Percentiles rank a stretch among this genome's conserved stretches.
Evolutionary conservation across 1,140 invertebrate genomes (phyloP).

Genomic region (Bombus waltoni): DNA sequence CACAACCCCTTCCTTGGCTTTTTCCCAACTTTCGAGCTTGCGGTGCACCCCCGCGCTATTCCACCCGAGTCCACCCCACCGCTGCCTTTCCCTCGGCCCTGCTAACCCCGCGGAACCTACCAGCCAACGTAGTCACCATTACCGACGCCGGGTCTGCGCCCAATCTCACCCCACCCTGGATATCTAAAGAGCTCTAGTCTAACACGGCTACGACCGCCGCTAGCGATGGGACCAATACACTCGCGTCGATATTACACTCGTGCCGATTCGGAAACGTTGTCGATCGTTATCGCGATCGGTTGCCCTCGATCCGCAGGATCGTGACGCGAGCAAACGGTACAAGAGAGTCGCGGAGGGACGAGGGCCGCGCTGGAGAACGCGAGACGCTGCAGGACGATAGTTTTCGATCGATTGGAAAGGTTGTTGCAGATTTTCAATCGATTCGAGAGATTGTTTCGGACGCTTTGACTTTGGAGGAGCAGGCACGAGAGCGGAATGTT

Average conservation of each 20-base stretch:
- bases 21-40: slow-evolving; percentile 79
- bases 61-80: slow-evolving; percentile 19
- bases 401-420: too few relatives aligned
- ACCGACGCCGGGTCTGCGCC: slow-evolving; percentile 53
- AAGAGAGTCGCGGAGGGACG: too few relatives aligned
- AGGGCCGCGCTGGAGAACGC: too few relatives aligned
- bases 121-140: slow-evolving; percentile 59
- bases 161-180: slow-evolving; percentile 30
- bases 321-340: neutral
- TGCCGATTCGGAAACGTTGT: neutral
- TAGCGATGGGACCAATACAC: slow-evolving; percentile 42
- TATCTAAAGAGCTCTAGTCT: slow-evolving; percentile 49
- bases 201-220: slow-evolving; percentile 29
- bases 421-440: too few relatives aligned
- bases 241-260: slow-evolving; percentile 31
- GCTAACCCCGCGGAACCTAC: slow-evolving; percentile 20
- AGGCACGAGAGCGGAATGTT: neutral
- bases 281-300: slow-evolving; percentile 21
- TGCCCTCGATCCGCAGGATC: neutral
- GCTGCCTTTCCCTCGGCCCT: slow-evolving; percentile 18
- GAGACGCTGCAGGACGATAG: too few relatives aligned
- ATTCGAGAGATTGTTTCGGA: too few relatives aligned
- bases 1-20: slow-evolving; percentile 79
- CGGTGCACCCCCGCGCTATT: slow-evolving; percentile 57
- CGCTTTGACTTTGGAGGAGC: neutral